Percentiles rank a stretch among this genome's conserved stretches.
Conservation (phyloP, 1,140 invertebrate species). For the Brachionus calyciflorus region DNA sequence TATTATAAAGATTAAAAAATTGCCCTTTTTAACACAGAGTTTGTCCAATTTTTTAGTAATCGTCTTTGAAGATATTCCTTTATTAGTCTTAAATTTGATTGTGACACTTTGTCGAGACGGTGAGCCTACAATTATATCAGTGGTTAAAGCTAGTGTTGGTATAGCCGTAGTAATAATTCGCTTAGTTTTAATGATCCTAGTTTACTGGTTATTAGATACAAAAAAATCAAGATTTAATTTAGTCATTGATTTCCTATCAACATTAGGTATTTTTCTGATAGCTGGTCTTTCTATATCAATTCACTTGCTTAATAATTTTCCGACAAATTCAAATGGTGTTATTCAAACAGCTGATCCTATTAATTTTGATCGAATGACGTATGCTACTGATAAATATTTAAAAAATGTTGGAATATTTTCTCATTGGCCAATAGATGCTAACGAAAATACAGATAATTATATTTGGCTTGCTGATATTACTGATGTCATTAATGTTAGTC, state of each 20-base stretch:
- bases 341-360: neutral
- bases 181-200: neutral
- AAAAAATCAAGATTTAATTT: neutral
- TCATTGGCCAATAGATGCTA: neutral
- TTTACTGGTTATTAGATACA: slow-evolving; percentile 13
- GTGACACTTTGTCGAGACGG: slow-evolving; percentile 12
- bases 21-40: slow-evolving; percentile 5
- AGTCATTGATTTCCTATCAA: neutral
- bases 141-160: slow-evolving; percentile 12
- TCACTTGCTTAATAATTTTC: slow-evolving; percentile 27
- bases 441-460: slow-evolving; percentile 2
- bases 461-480: slow-evolving; percentile 24
- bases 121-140: neutral
- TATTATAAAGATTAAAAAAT: neutral
- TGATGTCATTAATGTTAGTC: neutral
- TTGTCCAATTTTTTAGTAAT: slow-evolving; percentile 20
- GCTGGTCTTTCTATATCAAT: slow-evolving; percentile 12
- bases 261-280: slow-evolving; percentile 8
- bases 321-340: neutral
- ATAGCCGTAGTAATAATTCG: slow-evolving; percentile 1
- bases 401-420: slow-evolving; percentile 15
- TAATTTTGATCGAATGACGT: slow-evolving; percentile 8
- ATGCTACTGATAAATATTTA: slow-evolving; percentile 19
- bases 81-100: slow-evolving; percentile 4
- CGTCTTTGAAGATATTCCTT: slow-evolving; percentile 24